Conservation (phyloP, 92 coral and sea anemone genomes). For the Chrysogorgia sp. region DNA sequence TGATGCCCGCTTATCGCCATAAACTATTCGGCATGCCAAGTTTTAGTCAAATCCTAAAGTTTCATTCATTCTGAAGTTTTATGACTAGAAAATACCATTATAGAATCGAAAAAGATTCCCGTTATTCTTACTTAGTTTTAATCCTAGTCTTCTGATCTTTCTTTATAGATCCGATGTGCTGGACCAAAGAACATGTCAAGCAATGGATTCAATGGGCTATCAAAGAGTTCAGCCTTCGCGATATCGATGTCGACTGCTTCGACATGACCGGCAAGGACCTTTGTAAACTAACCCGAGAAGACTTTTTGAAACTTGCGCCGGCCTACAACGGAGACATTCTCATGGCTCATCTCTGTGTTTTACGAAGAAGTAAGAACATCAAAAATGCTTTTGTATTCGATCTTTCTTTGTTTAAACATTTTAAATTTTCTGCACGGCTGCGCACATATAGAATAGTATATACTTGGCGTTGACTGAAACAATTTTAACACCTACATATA, state of each 20-base stretch:
- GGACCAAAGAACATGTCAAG: constrained; percentile 97
- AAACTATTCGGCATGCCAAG: no score
- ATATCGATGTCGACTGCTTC: constrained; percentile 92
- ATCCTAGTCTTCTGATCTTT: background rate
- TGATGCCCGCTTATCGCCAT: no score
- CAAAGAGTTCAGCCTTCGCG: constrained; percentile 95
- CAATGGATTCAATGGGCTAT: constrained; percentile 99
- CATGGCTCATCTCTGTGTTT: constrained; percentile 98
- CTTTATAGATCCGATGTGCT: constrained; percentile 84
- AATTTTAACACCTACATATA: no score
- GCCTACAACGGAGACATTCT: constrained; percentile 98
- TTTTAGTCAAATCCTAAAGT: no score
- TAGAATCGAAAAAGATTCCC: no score
- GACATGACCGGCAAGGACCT: constrained; percentile 95
- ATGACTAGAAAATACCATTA: no score
- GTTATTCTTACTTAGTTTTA: background rate
- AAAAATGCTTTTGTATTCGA: background rate
- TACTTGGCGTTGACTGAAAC: background rate
- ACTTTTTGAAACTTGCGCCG: constrained; percentile 98
- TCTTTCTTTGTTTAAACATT: background rate
- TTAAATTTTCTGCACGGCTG: constrained; percentile 6
- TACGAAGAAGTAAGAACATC: constrained; percentile 88
- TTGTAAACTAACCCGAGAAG: constrained; percentile 90
- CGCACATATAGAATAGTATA: background rate
- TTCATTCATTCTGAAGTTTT: no score